Conservation (phyloP, 2,888 invertebrate genomes). For the Anthrax anthrax region DNA sequence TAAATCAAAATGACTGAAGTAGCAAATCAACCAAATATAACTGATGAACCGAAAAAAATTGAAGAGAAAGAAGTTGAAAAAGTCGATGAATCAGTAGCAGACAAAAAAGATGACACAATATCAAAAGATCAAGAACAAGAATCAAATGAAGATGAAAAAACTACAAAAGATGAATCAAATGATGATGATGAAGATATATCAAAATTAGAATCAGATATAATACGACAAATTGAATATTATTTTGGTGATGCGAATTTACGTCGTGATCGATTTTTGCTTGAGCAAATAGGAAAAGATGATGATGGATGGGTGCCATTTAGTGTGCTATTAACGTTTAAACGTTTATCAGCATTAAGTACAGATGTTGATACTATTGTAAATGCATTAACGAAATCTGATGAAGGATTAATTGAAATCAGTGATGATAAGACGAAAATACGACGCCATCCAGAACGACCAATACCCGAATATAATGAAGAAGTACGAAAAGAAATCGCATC, state of each 20-base stretch:
- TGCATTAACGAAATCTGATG: slow-evolving; percentile 60
- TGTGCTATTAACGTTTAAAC: slow-evolving; percentile 75
- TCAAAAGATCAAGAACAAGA: too few relatives aligned
- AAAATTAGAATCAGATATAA: slow-evolving; percentile 45
- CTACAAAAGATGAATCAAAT: neutral
- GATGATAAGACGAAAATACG: slow-evolving; percentile 46
- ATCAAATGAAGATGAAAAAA: too few relatives aligned
- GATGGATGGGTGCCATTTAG: slow-evolving; percentile 85
- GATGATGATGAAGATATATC: slow-evolving; percentile 9
- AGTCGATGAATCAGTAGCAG: neutral
- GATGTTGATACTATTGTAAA: slow-evolving; percentile 55
- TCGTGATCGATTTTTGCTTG: slow-evolving; percentile 83
- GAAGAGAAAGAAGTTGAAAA: slow-evolving; percentile 23
- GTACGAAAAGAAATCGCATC: slow-evolving; percentile 59
- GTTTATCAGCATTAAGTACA: slow-evolving; percentile 55
- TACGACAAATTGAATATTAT: slow-evolving; percentile 44
- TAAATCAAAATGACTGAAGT: slow-evolving; percentile 1
- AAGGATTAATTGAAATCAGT: slow-evolving; percentile 55
- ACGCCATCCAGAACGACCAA: slow-evolving; percentile 45
- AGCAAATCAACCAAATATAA: neutral
- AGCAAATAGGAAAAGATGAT: slow-evolving; percentile 69
- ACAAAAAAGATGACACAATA: neutral
- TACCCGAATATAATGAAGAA: slow-evolving; percentile 76
- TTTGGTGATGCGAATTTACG: slow-evolving; percentile 87
- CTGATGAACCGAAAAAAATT: neutral